Evolutionary conservation across 1,140 invertebrate genomes (phyloP).

Genomic region (Archegozetes longisetosus): DNA sequence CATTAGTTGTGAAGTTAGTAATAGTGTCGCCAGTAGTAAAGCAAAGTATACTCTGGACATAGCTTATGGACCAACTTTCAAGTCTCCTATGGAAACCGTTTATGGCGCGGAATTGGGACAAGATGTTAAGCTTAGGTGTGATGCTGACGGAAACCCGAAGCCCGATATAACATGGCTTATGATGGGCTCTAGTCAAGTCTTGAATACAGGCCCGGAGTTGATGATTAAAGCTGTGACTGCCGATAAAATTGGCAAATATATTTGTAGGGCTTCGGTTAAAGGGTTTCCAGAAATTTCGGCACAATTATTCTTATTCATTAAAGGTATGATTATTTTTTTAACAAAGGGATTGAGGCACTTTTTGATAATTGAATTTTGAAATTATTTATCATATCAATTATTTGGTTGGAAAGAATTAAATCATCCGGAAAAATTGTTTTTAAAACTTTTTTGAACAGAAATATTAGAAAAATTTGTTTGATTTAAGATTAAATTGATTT

Average conservation of each 20-base stretch:
- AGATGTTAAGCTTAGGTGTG: constrained; percentile 64
- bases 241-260: constrained; percentile 63
- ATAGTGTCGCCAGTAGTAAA: constrained; percentile 72
- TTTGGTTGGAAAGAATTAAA: no score
- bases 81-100: constrained; percentile 49
- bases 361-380: no score
- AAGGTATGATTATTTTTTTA: constrained; percentile 39
- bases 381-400: neutral
- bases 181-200: constrained; percentile 27
- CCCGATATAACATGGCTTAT: constrained; percentile 70
- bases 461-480: no score
- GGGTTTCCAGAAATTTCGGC: constrained; percentile 60
- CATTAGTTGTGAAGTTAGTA: constrained; percentile 77
- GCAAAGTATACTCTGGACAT: constrained; percentile 69
- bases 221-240: constrained; percentile 38
- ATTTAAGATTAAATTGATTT: no score
- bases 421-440: no score
- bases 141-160: constrained; percentile 73
- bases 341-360: no score
- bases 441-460: no score
- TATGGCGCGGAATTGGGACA: constrained; percentile 56
- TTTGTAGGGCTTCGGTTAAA: constrained; percentile 61
- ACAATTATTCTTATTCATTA: constrained; percentile 62
- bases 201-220: constrained; percentile 24
- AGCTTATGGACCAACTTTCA: constrained; percentile 58